These are phyloP conservation scores for Vespertilio murinus DNA, from an alignment of 2,797 vertebrate species.

Conservation along the genomic window DNA sequence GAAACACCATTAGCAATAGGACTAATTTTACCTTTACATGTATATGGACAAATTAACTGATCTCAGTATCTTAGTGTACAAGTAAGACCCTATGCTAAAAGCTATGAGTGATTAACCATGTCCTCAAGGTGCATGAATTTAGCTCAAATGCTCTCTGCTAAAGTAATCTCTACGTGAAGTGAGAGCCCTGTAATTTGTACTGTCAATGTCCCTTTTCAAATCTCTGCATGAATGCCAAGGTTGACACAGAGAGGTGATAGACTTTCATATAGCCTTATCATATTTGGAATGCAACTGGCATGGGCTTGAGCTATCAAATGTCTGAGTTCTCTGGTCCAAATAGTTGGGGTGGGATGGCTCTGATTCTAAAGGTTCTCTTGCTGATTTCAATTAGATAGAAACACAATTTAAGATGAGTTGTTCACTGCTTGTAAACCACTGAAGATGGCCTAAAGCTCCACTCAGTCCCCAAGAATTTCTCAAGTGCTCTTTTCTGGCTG, in stretches of 20 bases:
- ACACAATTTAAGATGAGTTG: slow-evolving; percentile 78
- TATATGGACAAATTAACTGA: not conserved
- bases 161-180: not conserved
- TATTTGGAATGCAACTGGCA: slow-evolving; percentile 72
- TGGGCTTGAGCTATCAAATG: slow-evolving; percentile 68
- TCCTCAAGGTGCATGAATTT: not conserved
- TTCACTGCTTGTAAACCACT: slow-evolving; percentile 71
- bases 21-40: not conserved
- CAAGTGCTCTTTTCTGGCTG: slow-evolving; percentile 82
- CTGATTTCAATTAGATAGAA: slow-evolving; percentile 83
- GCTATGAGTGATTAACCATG: not conserved
- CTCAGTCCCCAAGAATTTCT: slow-evolving; percentile 77
- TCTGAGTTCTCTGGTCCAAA: slow-evolving; percentile 64
- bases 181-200: not conserved
- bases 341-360: slow-evolving; percentile 75
- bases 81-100: not conserved
- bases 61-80: not conserved
- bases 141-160: not conserved
- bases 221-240: not conserved
- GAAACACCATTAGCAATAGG: not conserved
- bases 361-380: slow-evolving; percentile 71
- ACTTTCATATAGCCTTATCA: not conserved
- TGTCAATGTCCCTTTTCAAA: not conserved
- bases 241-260: not conserved
- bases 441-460: slow-evolving; percentile 76